These are phyloP conservation scores for Nycticebus coucang DNA, from an alignment of 2,113 vertebrate genomes.

Conservation along the genomic window DNA sequence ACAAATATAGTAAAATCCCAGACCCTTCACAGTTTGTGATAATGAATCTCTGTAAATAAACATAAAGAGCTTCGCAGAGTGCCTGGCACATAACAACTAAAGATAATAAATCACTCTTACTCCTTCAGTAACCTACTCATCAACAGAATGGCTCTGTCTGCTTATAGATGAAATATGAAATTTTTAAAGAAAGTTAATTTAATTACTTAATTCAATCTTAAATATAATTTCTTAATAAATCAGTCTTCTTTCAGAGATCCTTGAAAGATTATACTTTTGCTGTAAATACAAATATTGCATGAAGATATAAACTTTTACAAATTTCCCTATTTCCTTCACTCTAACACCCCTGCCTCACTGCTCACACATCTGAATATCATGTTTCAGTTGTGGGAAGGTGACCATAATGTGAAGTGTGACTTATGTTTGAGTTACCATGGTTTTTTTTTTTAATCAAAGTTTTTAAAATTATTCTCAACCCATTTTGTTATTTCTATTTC, in stretches of 20 bases:
- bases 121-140: background rate
- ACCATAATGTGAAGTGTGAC: background rate
- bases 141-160: background rate
- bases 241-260: background rate
- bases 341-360: background rate
- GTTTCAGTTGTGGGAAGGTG: background rate
- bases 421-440: background rate
- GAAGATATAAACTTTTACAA: background rate
- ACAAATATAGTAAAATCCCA: background rate
- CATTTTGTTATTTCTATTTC: constrained; percentile 41
- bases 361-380: background rate
- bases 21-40: background rate
- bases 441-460: background rate
- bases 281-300: background rate
- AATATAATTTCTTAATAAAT: background rate
- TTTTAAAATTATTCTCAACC: background rate
- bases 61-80: background rate
- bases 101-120: background rate
- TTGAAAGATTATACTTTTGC: background rate
- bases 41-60: constrained; percentile 24
- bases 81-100: background rate
- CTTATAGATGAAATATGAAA: background rate
- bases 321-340: background rate
- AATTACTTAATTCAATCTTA: constrained; percentile 10
- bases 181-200: background rate